Evolutionary conservation across 1,140 invertebrate genomes (phyloP).

Genomic region (Heliothis subflexa): DNA sequence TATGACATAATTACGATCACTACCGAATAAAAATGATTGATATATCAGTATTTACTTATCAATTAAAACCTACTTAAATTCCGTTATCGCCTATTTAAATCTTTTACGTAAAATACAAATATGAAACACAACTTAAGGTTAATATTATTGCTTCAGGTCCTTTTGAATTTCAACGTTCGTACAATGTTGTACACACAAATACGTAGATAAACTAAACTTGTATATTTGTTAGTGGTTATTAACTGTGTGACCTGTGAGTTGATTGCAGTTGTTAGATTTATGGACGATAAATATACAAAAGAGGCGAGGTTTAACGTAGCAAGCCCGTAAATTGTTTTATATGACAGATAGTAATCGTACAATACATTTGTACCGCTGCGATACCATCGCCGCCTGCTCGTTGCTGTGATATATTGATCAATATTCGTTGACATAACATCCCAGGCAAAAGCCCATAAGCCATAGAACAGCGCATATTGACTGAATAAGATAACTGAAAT

Average conservation of each 20-base stretch:
- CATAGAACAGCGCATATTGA: too few relatives aligned
- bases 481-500: too few relatives aligned
- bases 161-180: background rate
- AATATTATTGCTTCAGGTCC: background rate
- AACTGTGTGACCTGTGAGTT: slow-evolving; percentile 62
- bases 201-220: slow-evolving; percentile 15
- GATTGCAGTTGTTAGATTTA: slow-evolving; percentile 69
- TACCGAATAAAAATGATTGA: too few relatives aligned
- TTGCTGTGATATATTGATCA: slow-evolving; percentile 33
- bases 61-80: too few relatives aligned
- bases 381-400: slow-evolving; percentile 61
- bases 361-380: slow-evolving; percentile 58
- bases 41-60: too few relatives aligned
- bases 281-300: slow-evolving; percentile 70
- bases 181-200: slow-evolving; percentile 8
- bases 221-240: slow-evolving; percentile 64
- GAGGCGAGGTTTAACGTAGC: slow-evolving; percentile 64
- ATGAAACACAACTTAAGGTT: background rate
- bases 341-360: slow-evolving; percentile 63
- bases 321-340: slow-evolving; percentile 75
- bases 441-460: background rate
- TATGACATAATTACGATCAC: background rate
- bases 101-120: too few relatives aligned
- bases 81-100: too few relatives aligned
- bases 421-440: slow-evolving; percentile 11